A percentile compares a stretch with the other conserved stretches of the same genome.
Evolutionary conservation across 2,888 invertebrate genomes (phyloP).

Genomic region (Trisateles emortualis): DNA sequence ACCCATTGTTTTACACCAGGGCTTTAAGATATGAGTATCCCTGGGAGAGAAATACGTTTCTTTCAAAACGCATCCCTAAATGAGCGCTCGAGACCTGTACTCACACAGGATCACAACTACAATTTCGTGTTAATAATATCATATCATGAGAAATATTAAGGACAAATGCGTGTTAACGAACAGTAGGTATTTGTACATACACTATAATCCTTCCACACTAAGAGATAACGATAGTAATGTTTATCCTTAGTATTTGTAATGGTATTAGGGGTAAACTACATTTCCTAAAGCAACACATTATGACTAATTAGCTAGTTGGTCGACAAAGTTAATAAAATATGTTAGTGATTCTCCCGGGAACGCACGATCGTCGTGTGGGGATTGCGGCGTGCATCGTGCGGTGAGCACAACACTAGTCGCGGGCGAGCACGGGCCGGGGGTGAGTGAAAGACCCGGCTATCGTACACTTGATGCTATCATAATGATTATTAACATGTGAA

Average conservation of each 20-base stretch:
- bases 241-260: conserved; percentile 1
- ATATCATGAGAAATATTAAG: too few species aligned
- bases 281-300: not conserved
- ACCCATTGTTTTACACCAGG: too few species aligned
- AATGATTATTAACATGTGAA: conserved; percentile 87
- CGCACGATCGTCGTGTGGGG: not conserved
- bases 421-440: conserved; percentile 35
- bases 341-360: conserved; percentile 5
- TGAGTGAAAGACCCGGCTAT: conserved; percentile 72
- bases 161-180: too few species aligned
- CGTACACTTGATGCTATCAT: conserved; percentile 86
- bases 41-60: too few species aligned
- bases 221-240: not conserved
- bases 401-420: conserved; percentile 33
- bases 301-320: not conserved
- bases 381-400: conserved; percentile 2
- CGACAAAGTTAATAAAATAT: not conserved
- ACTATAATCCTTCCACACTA: not conserved
- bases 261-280: not conserved
- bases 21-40: too few species aligned
- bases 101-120: too few species aligned
- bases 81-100: too few species aligned
- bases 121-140: too few species aligned
- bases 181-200: not conserved
- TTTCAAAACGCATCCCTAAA: too few species aligned